Conservation (phyloP, 2,888 invertebrate species). For the Phanerotoma sp. region DNA sequence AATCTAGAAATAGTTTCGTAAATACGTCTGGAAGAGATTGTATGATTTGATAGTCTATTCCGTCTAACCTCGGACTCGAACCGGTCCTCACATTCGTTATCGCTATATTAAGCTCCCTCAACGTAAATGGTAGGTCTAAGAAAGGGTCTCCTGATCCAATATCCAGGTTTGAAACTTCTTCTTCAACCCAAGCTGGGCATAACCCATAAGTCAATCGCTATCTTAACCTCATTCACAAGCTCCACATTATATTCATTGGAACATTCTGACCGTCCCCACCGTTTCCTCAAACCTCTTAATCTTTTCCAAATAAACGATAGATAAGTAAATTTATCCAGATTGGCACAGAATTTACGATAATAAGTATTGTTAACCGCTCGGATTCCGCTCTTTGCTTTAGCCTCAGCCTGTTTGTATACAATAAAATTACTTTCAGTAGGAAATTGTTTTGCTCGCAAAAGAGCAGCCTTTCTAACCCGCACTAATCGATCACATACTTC, state of each 20-base stretch:
- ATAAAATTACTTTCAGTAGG: background rate
- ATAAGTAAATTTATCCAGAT: slow-evolving; percentile 4
- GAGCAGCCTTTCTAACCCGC: background rate
- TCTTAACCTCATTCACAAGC: background rate
- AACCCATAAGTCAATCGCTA: background rate
- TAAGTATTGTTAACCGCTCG: slow-evolving; percentile 8
- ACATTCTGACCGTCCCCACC: background rate
- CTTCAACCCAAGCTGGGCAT: slow-evolving; percentile 11
- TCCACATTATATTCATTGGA: background rate
- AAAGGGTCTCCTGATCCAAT: background rate
- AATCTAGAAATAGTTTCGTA: background rate
- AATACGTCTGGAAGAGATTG: background rate
- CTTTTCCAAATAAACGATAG: slow-evolving; percentile 17
- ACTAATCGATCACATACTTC: background rate
- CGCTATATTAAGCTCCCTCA: background rate
- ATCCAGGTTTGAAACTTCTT: background rate
- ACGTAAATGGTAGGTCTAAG: background rate
- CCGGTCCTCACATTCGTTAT: background rate
- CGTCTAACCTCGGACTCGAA: slow-evolving; percentile 8
- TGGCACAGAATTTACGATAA: slow-evolving; percentile 9
- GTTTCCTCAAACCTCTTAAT: slow-evolving; percentile 17
- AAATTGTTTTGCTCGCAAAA: background rate
- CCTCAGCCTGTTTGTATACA: background rate
- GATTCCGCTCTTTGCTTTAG: background rate
- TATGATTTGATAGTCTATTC: slow-evolving; percentile 12